A percentile compares a stretch with the other conserved stretches of the same genome.
Conservation (phyloP, 1,140 invertebrate genomes). For the Caenorhabditis brenneri region DNA sequence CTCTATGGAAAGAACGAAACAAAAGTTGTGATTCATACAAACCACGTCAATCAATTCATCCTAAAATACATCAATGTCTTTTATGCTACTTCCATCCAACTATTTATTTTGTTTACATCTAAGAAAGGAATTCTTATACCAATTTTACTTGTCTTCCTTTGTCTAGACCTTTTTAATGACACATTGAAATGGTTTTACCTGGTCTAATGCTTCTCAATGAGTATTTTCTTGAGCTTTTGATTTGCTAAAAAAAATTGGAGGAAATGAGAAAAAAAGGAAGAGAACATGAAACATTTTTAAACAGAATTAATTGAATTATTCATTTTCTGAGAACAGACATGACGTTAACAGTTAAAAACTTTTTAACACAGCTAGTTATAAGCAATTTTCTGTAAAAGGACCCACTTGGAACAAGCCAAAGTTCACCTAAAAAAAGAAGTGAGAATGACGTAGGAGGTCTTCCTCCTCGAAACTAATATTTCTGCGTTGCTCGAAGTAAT, state of each 20-base stretch:
- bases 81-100: background rate
- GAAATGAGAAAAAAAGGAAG: background rate
- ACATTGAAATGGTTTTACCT: background rate
- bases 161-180: background rate
- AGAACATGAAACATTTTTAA: background rate
- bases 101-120: background rate
- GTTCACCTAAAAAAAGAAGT: slow-evolving; percentile 7
- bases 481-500: background rate
- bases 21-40: background rate
- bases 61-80: background rate
- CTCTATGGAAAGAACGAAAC: no score
- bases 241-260: no score
- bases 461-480: slow-evolving; percentile 23
- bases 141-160: background rate
- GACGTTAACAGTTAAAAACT: background rate
- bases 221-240: background rate
- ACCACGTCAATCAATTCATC: background rate
- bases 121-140: background rate
- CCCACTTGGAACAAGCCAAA: slow-evolving; percentile 25
- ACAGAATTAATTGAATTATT: background rate
- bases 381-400: background rate
- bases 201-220: background rate
- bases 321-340: background rate
- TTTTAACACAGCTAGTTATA: background rate
- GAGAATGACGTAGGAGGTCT: slow-evolving; percentile 23